These are phyloP conservation scores for Pseudomugil gertrudae DNA, from an alignment of 2,797 vertebrate species.

Conservation along the genomic window DNA sequence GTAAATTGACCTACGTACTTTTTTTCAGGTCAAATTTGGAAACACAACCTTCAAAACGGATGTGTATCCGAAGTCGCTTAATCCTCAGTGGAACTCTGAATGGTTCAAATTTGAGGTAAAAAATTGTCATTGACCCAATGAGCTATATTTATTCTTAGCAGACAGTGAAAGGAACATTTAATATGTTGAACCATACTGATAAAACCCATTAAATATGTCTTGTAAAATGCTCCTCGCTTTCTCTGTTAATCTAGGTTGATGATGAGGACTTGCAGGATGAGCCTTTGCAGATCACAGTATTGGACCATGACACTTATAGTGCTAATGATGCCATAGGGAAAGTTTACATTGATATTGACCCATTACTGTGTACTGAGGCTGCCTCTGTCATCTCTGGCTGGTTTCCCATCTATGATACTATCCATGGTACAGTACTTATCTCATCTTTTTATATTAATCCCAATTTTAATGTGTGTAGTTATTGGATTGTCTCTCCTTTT, in stretches of 20 bases:
- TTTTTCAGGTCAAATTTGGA: conserved; percentile 94
- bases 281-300: conserved; percentile 96
- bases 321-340: conserved; percentile 99
- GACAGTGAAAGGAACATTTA: neutral
- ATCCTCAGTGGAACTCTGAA: conserved; percentile 99
- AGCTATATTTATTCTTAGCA: neutral
- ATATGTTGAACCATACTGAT: neutral
- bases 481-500: neutral
- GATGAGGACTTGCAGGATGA: conserved; percentile 98
- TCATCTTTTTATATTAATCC: neutral
- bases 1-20: neutral
- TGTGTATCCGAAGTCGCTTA: conserved; percentile 95
- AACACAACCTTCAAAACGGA: conserved; percentile 99
- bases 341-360: conserved; percentile 99
- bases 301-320: conserved; percentile 98
- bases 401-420: conserved; percentile 99
- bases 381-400: conserved; percentile 97
- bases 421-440: conserved; percentile 85
- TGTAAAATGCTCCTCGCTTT: neutral
- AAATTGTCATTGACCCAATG: conserved; percentile 24
- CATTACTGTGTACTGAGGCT: conserved; percentile 93
- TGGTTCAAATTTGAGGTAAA: conserved; percentile 99
- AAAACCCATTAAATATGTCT: neutral
- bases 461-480: neutral
- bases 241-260: conserved; percentile 85